Evolutionary conservation across 2,797 vertebrate species (phyloP), one percentile per base, ranked within the genome.

Genomic region (Pteronotus mesoamericanus): DNA sequence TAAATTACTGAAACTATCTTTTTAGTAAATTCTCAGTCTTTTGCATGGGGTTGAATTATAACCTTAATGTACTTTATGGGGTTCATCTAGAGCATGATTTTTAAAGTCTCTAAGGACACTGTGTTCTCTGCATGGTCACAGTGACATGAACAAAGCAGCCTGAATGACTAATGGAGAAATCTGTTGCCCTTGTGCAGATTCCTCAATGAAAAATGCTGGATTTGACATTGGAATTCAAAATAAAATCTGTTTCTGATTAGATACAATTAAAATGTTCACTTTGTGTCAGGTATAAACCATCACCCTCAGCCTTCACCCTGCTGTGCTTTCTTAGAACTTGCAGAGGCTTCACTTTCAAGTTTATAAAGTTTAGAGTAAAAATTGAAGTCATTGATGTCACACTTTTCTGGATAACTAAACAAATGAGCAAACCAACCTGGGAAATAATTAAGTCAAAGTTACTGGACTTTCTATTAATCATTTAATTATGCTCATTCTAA

Each of bases 221-320:
- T 97, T 97, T 98, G 97, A 98, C 97, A 97, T 88, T 96, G 95
- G 97, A 98, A 98, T 97, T 96, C 83, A 97, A 98, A 98, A 98
- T 97, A 98, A 97, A 98, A 98, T 98, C 98, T 98, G 98, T 96
- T 94, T 98, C 97, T 97, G 97, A 98, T 98, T 98, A 98, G 91
- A 96, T 95, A 85, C 89, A 98, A 98, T 98, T 98, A 98, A 98
- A 98, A 98, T 96, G 96, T 93, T 96, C 96, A 97, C 96, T 97
- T 98, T 97, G 96, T 98, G 96, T 98, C 98, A 98, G 92, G 91
- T 97, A 97, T 95, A 98, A 98, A 97, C 94, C 94, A 91, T 98
- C 96, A 78, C 96, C 94, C 96, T 90, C 71, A 89, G 95, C 94
- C 92, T 97, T 97, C 87, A 3, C 97, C 94, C 82, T 91, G 96